A percentile compares a stretch with the other conserved stretches of the same genome.
These are phyloP conservation scores for Pempheris klunzingeri DNA, from an alignment of 2,797 vertebrate genomes.

Conservation along the genomic window DNA sequence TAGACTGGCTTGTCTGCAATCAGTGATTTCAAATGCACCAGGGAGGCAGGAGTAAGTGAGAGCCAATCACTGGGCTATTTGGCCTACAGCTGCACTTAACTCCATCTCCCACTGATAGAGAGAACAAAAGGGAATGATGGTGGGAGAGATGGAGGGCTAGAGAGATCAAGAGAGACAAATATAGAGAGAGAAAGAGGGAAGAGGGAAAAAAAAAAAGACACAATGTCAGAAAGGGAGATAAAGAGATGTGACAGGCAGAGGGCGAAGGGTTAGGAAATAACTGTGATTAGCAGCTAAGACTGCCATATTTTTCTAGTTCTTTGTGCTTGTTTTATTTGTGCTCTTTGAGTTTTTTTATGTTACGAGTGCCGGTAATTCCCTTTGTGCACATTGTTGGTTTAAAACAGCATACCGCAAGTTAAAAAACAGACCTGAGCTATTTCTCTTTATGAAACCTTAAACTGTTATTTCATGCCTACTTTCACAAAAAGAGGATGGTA, in stretches of 20 bases:
- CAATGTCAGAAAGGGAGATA: conserved; percentile 50
- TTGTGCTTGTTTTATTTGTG: conserved; percentile 36
- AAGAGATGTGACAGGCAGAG: conserved; percentile 47
- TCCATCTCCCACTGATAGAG: conserved; percentile 75
- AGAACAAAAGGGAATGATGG: conserved; percentile 76
- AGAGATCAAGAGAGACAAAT: conserved; percentile 70
- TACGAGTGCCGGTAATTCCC: conserved; percentile 32
- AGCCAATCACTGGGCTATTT: conserved; percentile 84
- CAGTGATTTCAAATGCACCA: conserved; percentile 81
- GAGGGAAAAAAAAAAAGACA: conserved; percentile 38
- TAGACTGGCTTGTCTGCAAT: conserved; percentile 79
- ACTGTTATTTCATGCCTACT: conserved; percentile 52
- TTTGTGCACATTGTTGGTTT: conserved; percentile 35
- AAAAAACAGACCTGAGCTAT: conserved; percentile 28
- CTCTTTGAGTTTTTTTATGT: conserved; percentile 19
- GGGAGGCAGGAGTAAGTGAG: conserved; percentile 79
- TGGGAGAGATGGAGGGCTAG: conserved; percentile 59
- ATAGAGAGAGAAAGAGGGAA: conserved; percentile 33
- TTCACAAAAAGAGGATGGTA: conserved; percentile 27
- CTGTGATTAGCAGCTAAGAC: conserved; percentile 58
- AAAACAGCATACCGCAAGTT: conserved; percentile 15
- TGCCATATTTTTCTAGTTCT: conserved; percentile 51
- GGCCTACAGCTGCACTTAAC: conserved; percentile 83
- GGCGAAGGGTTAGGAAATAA: conserved; percentile 57
- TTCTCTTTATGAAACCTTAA: conserved; percentile 42